Evolutionary conservation across 1,140 invertebrate species (phyloP), one percentile per base, ranked within the genome.

Genomic region (Stenopsyche tienmushanensis): DNA sequence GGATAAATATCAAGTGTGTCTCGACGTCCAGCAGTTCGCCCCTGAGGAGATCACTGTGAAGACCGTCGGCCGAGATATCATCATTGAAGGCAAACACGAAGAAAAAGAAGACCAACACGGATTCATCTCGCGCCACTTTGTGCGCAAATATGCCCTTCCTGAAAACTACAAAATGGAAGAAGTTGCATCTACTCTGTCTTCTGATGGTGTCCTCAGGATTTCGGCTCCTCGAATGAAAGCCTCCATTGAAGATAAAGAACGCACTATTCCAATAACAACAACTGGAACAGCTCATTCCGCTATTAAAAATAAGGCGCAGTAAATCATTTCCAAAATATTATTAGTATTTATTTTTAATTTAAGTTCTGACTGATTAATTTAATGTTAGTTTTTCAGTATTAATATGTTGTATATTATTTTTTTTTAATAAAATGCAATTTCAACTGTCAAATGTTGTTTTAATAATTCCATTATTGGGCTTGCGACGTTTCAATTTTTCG

Each of bases 21-120:
- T 90, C 71, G 90, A 93, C 72, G 88, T 94, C 3, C 84, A 88
- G 23, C 89, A 93, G 64, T 94, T 93, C 72, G 79, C 83, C 52
- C 90, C 91, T 0, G 84, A 88, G 45, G 91, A 94, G 73, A 85
- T 94, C 8, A 82, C 82, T 18, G 89, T 94, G 0, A 90, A 89
- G 72, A 87, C 86, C 1, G 82, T 85, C 2, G 89, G 90, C 45
- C 85, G 85, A 53, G 78, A 74, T 1, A 75, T 88, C 0, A 71
- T 86, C 1, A 76, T 89, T 0, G 83, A 87, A 65, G 87, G 82
- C 1, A 89, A 87, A 71, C 87, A 90, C 60, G 85, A 89, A 69
- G 86, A 90, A 65, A 85, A 85, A 34, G 74, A 83, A 52, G 88
- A 89, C 50, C 82, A 86, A 18, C 85, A 89, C 62, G 88, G 88